Evolutionary conservation across 2,888 invertebrate species (phyloP), one percentile per base, ranked within the genome.

Genomic region (Rhaphigaster nebulosa): DNA sequence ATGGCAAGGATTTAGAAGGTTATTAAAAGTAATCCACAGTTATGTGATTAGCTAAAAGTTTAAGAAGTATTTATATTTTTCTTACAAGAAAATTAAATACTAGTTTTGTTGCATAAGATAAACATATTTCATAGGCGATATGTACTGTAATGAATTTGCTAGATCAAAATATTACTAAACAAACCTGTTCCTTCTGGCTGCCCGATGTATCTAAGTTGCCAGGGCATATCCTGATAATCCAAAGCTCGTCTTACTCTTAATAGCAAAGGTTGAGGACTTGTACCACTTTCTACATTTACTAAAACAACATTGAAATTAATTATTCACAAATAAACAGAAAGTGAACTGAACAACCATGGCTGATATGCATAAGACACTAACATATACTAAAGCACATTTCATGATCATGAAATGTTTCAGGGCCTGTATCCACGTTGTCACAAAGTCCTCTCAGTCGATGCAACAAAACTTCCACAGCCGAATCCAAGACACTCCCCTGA

Each of bases 401-500:
- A 93, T 98, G 97, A 93, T 99, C 99, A 93, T 98, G 96, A 94
- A 99, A 99, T 0, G 96, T 96, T 94, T 99, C 98, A 0, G 98
- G 97, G 6, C 97, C 97, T 90, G 96, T 96, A 93, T 98, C 98
- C 1, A 98, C 97, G 94, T 98, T 98, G 93, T 99, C 99, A 94
- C 99, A 99, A 13, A 99, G 95, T 2, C 99, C 99, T 92, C 98
- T 95, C 26, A 99, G 94, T 92, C 98, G 95, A 93, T 99, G 98
- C 26, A 99, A 94, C 52, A 99, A 94, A 38, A 98, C 97, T 93
- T 98, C 98, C 15, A 98, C 97, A 54, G 98, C 97, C 29, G 96
- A 96, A 93, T 99, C 99, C 91, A 98, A 94, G 41, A 99, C 98
- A 29, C 98, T 98, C 8, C 99, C 99, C 95, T 99, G 97, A 8